Percentiles rank a stretch among this genome's conserved stretches.
phyloP scores from a whole-genome alignment of 2,113 vertebrate species.

The Talpa occidentalis region DNA sequence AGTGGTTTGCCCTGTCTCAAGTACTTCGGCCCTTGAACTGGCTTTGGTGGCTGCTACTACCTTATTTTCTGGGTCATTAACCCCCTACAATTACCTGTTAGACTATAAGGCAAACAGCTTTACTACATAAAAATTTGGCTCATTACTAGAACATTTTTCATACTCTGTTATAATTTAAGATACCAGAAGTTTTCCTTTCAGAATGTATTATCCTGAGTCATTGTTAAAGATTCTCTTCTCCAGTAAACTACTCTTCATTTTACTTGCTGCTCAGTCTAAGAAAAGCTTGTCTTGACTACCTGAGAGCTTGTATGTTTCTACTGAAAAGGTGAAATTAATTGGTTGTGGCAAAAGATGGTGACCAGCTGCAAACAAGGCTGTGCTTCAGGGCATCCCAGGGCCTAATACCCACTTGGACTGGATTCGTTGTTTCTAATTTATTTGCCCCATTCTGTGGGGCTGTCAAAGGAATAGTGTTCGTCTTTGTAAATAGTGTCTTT shows the following conservation, averaged over 20 bases:
- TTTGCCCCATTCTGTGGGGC: neutral
- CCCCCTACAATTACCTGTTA: neutral
- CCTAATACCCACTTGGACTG: neutral
- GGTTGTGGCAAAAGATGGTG: neutral
- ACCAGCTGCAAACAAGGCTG: neutral
- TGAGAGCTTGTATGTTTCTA: neutral
- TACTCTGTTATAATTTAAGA: neutral
- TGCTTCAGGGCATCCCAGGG: neutral
- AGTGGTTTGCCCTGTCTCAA: neutral
- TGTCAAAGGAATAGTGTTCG: slow-evolving; percentile 78
- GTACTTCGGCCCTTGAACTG: neutral
- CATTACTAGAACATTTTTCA: neutral
- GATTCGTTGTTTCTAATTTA: slow-evolving; percentile 10
- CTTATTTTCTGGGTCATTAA: neutral
- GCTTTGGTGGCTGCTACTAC: neutral
- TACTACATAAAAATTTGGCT: neutral
- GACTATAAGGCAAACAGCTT: neutral
- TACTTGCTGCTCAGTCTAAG: neutral
- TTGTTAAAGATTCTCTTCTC: slow-evolving; percentile 14
- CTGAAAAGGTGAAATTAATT: neutral
- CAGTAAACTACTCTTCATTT: neutral
- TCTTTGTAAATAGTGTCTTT: slow-evolving; percentile 78
- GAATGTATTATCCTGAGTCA: neutral
- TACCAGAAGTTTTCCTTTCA: neutral
- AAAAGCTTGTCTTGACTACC: neutral